Conservation (phyloP, 37 sponge, comb jelly and placozoan genomes). For the Geodia barretti region DNA sequence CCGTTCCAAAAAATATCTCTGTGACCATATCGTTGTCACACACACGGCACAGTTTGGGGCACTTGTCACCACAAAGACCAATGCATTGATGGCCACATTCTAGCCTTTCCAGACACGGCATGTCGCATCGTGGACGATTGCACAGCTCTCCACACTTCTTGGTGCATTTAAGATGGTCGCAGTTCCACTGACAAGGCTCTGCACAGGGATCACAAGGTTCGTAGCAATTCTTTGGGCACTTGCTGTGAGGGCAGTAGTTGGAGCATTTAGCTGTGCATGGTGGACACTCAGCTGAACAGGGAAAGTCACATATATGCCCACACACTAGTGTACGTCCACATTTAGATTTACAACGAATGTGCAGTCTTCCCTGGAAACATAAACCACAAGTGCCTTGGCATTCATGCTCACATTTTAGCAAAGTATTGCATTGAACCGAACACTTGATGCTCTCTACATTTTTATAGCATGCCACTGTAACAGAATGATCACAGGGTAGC, state of each 20-base stretch:
- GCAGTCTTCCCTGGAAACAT: slow-evolving; percentile 77
- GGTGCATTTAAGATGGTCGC: slow-evolving; percentile 72
- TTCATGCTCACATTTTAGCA: slow-evolving; percentile 70
- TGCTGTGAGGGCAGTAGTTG: slow-evolving; percentile 79
- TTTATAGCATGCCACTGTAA: slow-evolving; percentile 27
- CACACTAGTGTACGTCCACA: slow-evolving; percentile 81
- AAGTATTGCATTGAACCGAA: slow-evolving; percentile 20
- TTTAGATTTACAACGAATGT: slow-evolving; percentile 46
- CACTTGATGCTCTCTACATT: slow-evolving; percentile 33
- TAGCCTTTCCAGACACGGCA: slow-evolving; percentile 38
- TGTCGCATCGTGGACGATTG: slow-evolving; percentile 73
- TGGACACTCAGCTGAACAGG: slow-evolving; percentile 66
- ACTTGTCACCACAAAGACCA: slow-evolving; percentile 77
- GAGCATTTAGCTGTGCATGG: slow-evolving; percentile 67
- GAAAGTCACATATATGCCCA: slow-evolving; percentile 83
- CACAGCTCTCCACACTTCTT: slow-evolving; percentile 77
- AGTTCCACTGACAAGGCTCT: slow-evolving; percentile 84
- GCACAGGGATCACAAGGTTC: slow-evolving; percentile 71
- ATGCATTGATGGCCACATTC: slow-evolving; percentile 71
- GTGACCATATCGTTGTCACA: slow-evolving; percentile 42
- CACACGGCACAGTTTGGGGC: slow-evolving; percentile 49
- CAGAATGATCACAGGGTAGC: slow-evolving; percentile 70
- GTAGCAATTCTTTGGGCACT: slow-evolving; percentile 72
- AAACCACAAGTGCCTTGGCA: slow-evolving; percentile 75
- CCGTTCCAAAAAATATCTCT: not conserved